Evolutionary conservation across 2,797 vertebrate species (phyloP).

Genomic region (Craterocephalus amniculus): DNA sequence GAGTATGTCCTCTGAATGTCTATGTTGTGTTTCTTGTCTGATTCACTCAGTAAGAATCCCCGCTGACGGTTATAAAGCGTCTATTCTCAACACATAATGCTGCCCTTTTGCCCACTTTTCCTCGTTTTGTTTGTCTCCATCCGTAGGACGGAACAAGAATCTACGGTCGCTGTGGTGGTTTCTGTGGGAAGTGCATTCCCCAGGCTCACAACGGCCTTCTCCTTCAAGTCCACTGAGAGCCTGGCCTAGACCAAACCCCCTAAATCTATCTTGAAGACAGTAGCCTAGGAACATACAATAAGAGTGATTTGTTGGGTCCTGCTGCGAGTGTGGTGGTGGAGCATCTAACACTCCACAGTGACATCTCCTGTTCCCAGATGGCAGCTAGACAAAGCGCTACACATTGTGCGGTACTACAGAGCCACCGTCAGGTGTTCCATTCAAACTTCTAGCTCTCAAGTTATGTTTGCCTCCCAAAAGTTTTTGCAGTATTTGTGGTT

Average conservation of each 20-base stretch:
- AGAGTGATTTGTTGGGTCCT: slow-evolving; percentile 40
- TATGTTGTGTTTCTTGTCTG: slow-evolving; percentile 36
- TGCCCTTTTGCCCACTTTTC: slow-evolving; percentile 61
- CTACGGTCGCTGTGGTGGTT: slow-evolving; percentile 95
- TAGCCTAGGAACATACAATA: slow-evolving; percentile 33
- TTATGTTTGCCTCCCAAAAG: slow-evolving; percentile 25
- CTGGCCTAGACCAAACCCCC: slow-evolving; percentile 48
- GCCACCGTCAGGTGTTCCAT: slow-evolving; percentile 22
- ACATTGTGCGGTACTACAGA: slow-evolving; percentile 30
- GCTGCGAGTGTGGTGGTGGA: slow-evolving; percentile 32
- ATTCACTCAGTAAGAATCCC: slow-evolving; percentile 65
- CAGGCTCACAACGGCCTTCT: slow-evolving; percentile 87
- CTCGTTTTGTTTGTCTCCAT: slow-evolving; percentile 47
- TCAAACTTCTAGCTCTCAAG: slow-evolving; percentile 31
- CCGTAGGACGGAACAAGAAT: slow-evolving; percentile 92
- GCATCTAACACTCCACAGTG: slow-evolving; percentile 40
- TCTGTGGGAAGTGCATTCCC: slow-evolving; percentile 97
- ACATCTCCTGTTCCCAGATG: slow-evolving; percentile 49
- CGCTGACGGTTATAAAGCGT: slow-evolving; percentile 52
- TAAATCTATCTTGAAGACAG: slow-evolving; percentile 38
- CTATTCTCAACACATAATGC: slow-evolving; percentile 41
- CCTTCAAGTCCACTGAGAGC: slow-evolving; percentile 86
- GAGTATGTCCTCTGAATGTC: slow-evolving; percentile 34
- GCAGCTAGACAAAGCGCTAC: slow-evolving; percentile 68
- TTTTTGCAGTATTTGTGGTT: slow-evolving; percentile 41